Evolutionary conservation across 2,888 invertebrate genomes (phyloP).

Genomic region (Agrilus mali): DNA sequence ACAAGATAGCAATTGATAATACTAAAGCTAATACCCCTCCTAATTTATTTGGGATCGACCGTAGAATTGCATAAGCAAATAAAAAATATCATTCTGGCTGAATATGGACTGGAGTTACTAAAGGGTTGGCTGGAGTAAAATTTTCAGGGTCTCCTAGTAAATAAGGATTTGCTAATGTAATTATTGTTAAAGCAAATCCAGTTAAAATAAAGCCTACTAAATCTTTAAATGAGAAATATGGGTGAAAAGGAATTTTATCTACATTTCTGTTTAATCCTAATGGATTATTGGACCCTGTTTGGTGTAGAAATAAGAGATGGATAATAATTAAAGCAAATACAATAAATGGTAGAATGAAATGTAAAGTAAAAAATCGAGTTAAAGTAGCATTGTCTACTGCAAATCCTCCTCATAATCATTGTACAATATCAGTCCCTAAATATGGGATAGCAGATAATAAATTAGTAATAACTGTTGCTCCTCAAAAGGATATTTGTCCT

Average conservation of each 20-base stretch:
- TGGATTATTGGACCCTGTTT: constrained; percentile 56
- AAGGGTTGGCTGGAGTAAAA: constrained; percentile 55
- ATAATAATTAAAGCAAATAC: constrained; percentile 46
- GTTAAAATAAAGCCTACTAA: constrained; percentile 46
- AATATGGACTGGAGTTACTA: constrained; percentile 60
- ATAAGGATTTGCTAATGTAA: constrained; percentile 45
- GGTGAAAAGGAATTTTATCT: constrained; percentile 58
- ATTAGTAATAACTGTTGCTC: constrained; percentile 66
- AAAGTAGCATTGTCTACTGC: constrained; percentile 60
- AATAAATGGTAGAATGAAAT: constrained; percentile 62
- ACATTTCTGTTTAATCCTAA: constrained; percentile 50
- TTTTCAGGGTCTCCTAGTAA: constrained; percentile 59
- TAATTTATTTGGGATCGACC: constrained; percentile 68
- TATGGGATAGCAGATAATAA: constrained; percentile 59
- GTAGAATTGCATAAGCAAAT: constrained; percentile 71
- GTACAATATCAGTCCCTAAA: constrained; percentile 47
- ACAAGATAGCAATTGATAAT: constrained; percentile 53
- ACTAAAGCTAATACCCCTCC: constrained; percentile 58
- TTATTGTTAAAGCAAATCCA: constrained; percentile 37
- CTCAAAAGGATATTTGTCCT: constrained; percentile 74
- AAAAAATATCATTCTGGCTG: constrained; percentile 78
- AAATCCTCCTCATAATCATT: constrained; percentile 68
- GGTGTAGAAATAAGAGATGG: constrained; percentile 52
- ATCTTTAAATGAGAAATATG: constrained; percentile 54
- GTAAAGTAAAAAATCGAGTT: constrained; percentile 64